Percentiles rank a stretch among this genome's conserved stretches.
phyloP scores from a whole-genome alignment of 2,888 invertebrate genomes.

The Cheilosia pagana region DNA sequence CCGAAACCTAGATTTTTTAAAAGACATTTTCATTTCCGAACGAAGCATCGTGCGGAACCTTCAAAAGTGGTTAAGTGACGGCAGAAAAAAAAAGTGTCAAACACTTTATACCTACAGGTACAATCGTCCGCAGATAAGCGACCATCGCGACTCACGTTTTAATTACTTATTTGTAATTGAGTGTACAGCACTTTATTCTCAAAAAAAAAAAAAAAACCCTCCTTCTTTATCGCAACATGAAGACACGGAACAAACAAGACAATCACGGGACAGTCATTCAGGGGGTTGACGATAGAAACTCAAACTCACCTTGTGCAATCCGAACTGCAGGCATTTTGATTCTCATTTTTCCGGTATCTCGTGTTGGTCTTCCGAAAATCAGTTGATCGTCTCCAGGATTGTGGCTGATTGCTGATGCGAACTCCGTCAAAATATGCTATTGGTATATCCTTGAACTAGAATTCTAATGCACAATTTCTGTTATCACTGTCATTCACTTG shows the following conservation, averaged over 20 bases:
- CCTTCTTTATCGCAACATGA: slow-evolving; percentile 56
- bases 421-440: slow-evolving; percentile 8
- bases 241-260: slow-evolving; percentile 52
- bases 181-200: slow-evolving; percentile 16
- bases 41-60: slow-evolving; percentile 62
- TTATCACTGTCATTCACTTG: slow-evolving; percentile 27
- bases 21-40: slow-evolving; percentile 57
- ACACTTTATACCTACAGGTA: slow-evolving; percentile 20
- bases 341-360: slow-evolving; percentile 90
- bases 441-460: slow-evolving; percentile 37
- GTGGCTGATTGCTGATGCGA: neutral
- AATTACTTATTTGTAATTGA: slow-evolving; percentile 74
- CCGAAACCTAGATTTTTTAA: neutral
- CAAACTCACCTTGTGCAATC: slow-evolving; percentile 95
- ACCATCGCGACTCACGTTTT: slow-evolving; percentile 57
- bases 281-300: neutral
- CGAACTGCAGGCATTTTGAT: slow-evolving; percentile 98
- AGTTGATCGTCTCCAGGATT: slow-evolving; percentile 71
- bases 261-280: slow-evolving; percentile 22
- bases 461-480: slow-evolving; percentile 6
- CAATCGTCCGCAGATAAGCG: slow-evolving; percentile 62
- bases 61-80: slow-evolving; percentile 39
- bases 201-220: slow-evolving; percentile 28
- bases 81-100: slow-evolving; percentile 45
- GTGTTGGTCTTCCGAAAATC: slow-evolving; percentile 49